Evolutionary conservation across 2,888 invertebrate genomes (phyloP).

Genomic region (Xiphydria camelus): DNA sequence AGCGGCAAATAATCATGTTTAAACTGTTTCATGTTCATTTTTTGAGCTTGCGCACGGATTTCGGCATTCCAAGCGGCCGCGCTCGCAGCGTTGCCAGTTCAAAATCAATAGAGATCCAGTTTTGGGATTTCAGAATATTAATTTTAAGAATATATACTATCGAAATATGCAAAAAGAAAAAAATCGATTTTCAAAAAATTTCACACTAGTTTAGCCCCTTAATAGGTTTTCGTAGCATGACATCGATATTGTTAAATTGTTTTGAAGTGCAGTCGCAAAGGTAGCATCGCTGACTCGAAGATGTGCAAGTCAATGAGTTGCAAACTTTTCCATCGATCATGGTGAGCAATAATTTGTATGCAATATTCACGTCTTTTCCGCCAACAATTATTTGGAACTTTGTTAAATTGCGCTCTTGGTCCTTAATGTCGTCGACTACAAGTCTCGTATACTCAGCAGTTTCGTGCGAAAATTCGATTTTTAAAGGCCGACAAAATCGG

Average conservation of each 20-base stretch:
- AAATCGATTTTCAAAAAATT: slow-evolving; percentile 5
- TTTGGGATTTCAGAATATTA: background rate
- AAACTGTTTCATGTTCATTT: slow-evolving; percentile 4
- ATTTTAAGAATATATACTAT: slow-evolving; percentile 5
- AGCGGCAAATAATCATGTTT: slow-evolving; percentile 13
- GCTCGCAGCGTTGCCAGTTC: background rate
- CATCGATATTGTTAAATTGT: slow-evolving; percentile 22
- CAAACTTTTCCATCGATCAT: slow-evolving; percentile 28
- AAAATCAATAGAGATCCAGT: background rate
- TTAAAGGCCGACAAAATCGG: slow-evolving; percentile 5
- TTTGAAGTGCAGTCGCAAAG: slow-evolving; percentile 22
- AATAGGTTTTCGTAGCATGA: no score
- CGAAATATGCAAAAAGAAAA: slow-evolving; percentile 2
- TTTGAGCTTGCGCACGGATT: no score
- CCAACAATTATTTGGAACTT: slow-evolving; percentile 12
- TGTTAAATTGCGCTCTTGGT: slow-evolving; percentile 16
- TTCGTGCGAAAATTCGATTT: slow-evolving; percentile 8
- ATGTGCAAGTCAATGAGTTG: slow-evolving; percentile 23
- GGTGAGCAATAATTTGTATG: slow-evolving; percentile 20
- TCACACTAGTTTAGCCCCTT: slow-evolving; percentile 5
- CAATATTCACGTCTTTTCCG: slow-evolving; percentile 16
- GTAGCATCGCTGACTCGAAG: slow-evolving; percentile 23
- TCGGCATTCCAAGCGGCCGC: background rate
- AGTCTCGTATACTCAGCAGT: slow-evolving; percentile 7
- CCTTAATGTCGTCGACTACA: slow-evolving; percentile 9